phyloP scores from a whole-genome alignment of 2,113 vertebrate species.

The Crocuta crocuta region DNA sequence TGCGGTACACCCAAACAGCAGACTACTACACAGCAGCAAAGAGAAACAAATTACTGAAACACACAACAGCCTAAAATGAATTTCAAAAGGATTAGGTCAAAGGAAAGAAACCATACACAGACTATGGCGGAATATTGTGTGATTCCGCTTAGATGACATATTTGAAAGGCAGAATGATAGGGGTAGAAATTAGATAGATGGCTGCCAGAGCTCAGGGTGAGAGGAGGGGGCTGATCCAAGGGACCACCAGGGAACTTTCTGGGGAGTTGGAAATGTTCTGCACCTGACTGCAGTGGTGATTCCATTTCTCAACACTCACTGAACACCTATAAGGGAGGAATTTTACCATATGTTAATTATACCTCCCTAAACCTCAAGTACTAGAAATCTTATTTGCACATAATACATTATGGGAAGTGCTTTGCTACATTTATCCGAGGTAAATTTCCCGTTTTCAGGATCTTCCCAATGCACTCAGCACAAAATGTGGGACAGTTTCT shows the following conservation, averaged over 20 bases:
- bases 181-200: not conserved
- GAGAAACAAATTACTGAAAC: not conserved
- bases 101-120: not conserved
- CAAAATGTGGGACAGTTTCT: not conserved
- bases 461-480: not conserved
- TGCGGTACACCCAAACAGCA: not conserved
- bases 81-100: not conserved
- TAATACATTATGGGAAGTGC: not conserved
- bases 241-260: not conserved
- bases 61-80: not conserved
- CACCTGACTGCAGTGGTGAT: not conserved
- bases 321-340: not conserved
- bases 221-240: not conserved
- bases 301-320: not conserved
- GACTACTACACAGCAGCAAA: not conserved
- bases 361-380: not conserved
- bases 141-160: not conserved
- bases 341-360: not conserved
- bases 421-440: not conserved
- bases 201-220: not conserved
- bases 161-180: not conserved
- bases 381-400: not conserved
- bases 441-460: not conserved
- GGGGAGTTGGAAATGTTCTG: not conserved
- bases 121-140: not conserved